These are phyloP conservation scores for Carabus problematicus DNA, from an alignment of 2,888 invertebrate genomes.

Conservation along the genomic window DNA sequence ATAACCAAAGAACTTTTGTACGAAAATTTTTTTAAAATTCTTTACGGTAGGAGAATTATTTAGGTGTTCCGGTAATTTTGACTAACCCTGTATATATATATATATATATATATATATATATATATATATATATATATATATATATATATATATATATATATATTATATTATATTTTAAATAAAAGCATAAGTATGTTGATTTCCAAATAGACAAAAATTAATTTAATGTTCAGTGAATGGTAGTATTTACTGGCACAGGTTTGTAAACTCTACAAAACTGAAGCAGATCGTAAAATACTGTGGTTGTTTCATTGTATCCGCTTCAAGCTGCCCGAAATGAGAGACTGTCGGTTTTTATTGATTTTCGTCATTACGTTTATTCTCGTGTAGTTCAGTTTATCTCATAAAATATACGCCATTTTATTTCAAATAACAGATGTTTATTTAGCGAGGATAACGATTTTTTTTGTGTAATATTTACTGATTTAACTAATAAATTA, in stretches of 20 bases:
- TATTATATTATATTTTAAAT: not conserved
- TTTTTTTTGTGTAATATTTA: no score
- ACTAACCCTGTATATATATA: not conserved
- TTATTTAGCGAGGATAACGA: no score
- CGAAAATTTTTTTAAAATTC: no score
- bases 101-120: not conserved
- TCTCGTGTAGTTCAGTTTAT: slow-evolving; percentile 24
- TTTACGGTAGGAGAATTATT: no score
- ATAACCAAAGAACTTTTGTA: no score
- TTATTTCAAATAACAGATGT: not conserved
- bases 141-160: slow-evolving; percentile 1
- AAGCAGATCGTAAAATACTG: not conserved
- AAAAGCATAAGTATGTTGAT: no score
- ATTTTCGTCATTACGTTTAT: slow-evolving; percentile 31
- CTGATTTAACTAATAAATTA: no score
- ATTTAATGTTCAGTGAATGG: no score
- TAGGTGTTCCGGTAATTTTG: no score
- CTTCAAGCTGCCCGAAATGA: slow-evolving; percentile 14
- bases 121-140: no score
- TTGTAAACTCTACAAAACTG: not conserved
- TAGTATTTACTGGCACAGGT: no score
- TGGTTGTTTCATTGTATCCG: slow-evolving; percentile 1
- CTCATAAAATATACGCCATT: slow-evolving; percentile 34
- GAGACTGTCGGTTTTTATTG: slow-evolving; percentile 20
- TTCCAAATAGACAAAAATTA: no score